Base-by-base conservation (phyloP, 2,113 vertebrate genomes). In the Hippoglossus stenolepis region DNA sequence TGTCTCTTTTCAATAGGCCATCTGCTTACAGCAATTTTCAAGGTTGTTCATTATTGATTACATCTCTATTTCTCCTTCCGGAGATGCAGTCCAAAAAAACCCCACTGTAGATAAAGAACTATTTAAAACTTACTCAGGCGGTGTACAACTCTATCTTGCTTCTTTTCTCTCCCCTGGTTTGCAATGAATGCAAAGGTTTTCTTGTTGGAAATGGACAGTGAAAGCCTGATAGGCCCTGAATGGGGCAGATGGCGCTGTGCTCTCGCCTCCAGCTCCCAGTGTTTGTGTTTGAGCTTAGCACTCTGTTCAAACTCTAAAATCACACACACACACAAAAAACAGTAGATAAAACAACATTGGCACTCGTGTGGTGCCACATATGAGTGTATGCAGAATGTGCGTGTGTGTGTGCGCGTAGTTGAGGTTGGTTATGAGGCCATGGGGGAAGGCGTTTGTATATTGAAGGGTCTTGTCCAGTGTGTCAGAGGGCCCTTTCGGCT, bases 221-320 rank as follows among this genome's bases (percentile, higher is more conserved):
- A 77, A 89, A 91, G 85, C 87, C 90, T 86, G 89, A 88, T 75
- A 91, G 90, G 84, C 89, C 80, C 65, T 70, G 86, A 88, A 90
- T 76, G 61, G 91, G 91, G 85, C 90, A 92, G 91, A 93, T 89
- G 90, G 87, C 78, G 65, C 79, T 75, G 75, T 53, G 84, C 85
- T 86, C 87, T 80, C 64, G 74, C 89, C 86, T 88, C 82, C 76
- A 43, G 73, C 83, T 76, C 57, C 51, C 68, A 64, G 70, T 95
- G 94, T 95, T 95, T 95, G 93, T 87, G 84, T 89, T 94, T 93
- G 91, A 91, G 93, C 94, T 94, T 92, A 94, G 91, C 86, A 62
- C 87, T 67, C 81, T 56, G 70, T 90, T 87, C 87, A 90, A 91
- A 93, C 90, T 91, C 84, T 79, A 86, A 89, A 93, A 90, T 87